A percentile compares a stretch with the other conserved stretches of the same genome.
Evolutionary conservation across 2,888 invertebrate genomes (phyloP).

Genomic region (Sarcophaga rosellei): DNA sequence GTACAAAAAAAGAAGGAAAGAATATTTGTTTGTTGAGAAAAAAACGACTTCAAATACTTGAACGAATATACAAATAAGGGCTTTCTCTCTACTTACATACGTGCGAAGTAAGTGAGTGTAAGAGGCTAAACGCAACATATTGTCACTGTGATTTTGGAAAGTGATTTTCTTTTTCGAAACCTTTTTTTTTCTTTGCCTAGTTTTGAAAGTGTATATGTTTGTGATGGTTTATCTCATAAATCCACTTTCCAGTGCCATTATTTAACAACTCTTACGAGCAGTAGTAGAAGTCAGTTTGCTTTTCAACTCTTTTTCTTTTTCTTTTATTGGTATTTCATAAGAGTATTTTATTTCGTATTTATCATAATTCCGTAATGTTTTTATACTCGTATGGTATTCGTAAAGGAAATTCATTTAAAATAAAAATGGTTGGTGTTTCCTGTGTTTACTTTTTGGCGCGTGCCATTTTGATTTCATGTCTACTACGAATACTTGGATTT

Average conservation of each 20-base stretch:
- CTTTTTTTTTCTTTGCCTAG: slow-evolving; percentile 20
- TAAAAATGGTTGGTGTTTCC: slow-evolving; percentile 47
- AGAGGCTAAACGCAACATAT: slow-evolving; percentile 41
- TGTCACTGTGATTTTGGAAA: slow-evolving; percentile 40
- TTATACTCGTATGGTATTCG: neutral
- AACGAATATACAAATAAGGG: slow-evolving; percentile 76
- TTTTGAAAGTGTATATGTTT: neutral
- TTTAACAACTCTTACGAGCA: slow-evolving; percentile 42
- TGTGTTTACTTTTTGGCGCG: slow-evolving; percentile 63
- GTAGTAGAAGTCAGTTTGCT: neutral
- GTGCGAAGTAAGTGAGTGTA: neutral
- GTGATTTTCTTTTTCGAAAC: neutral
- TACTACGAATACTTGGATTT: neutral
- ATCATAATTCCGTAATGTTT: slow-evolving; percentile 27
- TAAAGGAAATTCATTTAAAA: slow-evolving; percentile 45
- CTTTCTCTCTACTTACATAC: slow-evolving; percentile 30
- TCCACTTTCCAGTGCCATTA: slow-evolving; percentile 51
- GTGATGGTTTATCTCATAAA: slow-evolving; percentile 41
- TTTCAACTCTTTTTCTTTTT: too few species aligned
- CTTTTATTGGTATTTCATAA: too few species aligned
- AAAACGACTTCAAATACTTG: neutral
- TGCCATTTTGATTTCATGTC: slow-evolving; percentile 48
- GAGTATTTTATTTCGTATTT: slow-evolving; percentile 41
- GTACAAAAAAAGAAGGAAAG: neutral
- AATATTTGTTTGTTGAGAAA: too few species aligned